These are phyloP conservation scores for Gobio occitaniae DNA, from an alignment of 2,797 vertebrate genomes.

Conservation along the genomic window DNA sequence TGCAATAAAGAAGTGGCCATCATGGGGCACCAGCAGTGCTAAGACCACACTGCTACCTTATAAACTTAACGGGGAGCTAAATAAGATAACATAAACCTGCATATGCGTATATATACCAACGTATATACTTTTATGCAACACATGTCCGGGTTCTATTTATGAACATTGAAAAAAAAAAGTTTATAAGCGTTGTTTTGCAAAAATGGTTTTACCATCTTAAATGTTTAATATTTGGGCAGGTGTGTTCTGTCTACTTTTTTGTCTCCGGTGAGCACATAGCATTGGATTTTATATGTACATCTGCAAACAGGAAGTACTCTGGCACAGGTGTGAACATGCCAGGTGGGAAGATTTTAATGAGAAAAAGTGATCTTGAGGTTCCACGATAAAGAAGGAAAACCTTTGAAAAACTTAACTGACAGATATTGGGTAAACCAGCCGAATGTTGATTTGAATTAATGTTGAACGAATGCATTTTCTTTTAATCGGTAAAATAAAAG, in stretches of 20 bases:
- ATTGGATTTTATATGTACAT: constrained; percentile 94
- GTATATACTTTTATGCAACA: constrained; percentile 79
- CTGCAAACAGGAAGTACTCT: constrained; percentile 88
- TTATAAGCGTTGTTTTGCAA: constrained; percentile 91
- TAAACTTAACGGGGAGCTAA: constrained; percentile 83
- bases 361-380: constrained; percentile 83
- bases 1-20: constrained; percentile 91
- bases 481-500: constrained; percentile 99
- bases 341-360: constrained; percentile 88
- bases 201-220: constrained; percentile 95
- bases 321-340: constrained; percentile 87
- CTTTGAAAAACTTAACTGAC: constrained; percentile 83
- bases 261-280: constrained; percentile 93
- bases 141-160: constrained; percentile 93
- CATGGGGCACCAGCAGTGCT: constrained; percentile 96
- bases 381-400: constrained; percentile 60
- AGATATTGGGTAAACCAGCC: constrained; percentile 88
- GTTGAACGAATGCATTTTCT: constrained; percentile 99
- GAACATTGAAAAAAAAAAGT: constrained; percentile 84
- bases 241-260: constrained; percentile 86
- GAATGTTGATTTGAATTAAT: constrained; percentile 96
- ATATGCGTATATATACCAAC: constrained; percentile 78
- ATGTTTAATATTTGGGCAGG: constrained; percentile 95
- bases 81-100: constrained; percentile 69
- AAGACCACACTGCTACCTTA: constrained; percentile 95